These are phyloP conservation scores for Sciurus vulgaris DNA, from an alignment of 2,797 vertebrate genomes.

Conservation along the genomic window DNA sequence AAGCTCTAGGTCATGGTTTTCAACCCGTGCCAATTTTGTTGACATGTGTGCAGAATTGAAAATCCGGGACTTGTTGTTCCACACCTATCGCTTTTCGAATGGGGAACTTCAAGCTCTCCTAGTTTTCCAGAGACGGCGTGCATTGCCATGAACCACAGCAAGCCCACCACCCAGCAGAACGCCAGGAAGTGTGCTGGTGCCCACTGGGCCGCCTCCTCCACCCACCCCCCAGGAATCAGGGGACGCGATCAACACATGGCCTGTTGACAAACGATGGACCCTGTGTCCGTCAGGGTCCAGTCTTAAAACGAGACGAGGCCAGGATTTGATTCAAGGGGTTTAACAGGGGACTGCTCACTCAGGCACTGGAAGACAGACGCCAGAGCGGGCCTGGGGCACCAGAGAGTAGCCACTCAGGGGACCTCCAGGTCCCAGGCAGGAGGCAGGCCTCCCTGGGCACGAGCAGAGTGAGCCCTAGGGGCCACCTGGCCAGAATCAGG, in stretches of 20 bases:
- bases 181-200: not conserved
- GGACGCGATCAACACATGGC: not conserved
- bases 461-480: too few relatives aligned
- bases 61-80: not conserved
- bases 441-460: too few relatives aligned
- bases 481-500: too few relatives aligned
- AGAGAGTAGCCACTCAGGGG: not conserved
- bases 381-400: fast-evolving
- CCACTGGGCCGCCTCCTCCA: too few relatives aligned
- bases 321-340: not conserved
- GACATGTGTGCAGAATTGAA: too few relatives aligned
- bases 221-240: not conserved
- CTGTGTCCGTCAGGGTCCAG: not conserved
- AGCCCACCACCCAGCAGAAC: not conserved
- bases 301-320: not conserved
- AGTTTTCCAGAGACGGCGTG: not conserved
- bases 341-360: not conserved
- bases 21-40: too few relatives aligned
- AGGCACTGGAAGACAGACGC: not conserved
- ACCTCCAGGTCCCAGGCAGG: too few relatives aligned
- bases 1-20: too few relatives aligned
- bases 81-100: not conserved
- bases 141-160: too few relatives aligned
- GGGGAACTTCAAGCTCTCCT: not conserved
- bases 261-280: not conserved